Base-by-base conservation (phyloP, 2,113 vertebrate species). In the Paracyprichromis sp. region DNA sequence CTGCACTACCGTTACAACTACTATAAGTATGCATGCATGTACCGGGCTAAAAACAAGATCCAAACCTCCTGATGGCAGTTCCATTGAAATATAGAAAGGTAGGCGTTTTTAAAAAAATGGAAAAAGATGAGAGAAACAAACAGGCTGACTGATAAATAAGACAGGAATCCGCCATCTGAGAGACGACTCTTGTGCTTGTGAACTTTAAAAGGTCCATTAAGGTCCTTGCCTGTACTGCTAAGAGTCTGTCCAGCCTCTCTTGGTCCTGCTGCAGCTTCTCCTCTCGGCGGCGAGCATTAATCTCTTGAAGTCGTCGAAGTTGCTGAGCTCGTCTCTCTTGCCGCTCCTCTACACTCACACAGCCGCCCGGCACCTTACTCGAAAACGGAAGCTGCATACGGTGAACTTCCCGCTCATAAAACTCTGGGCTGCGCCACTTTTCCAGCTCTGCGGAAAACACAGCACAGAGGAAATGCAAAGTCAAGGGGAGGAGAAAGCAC, bases 381-480 rank as follows among this genome's bases (percentile, higher is more conserved):
- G 98, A 97, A 87, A 98, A 99, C 0, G 99, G 98, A 61, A 99
- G 97, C 95, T 99, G 99, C 96, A 99, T 98, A 52, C 98, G 98
- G 92, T 99, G 98, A 80, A 99, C 97, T 1, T 99, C 97, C 76
- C 92, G 92, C 94, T 99, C 97, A 0, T 99, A 99, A 92, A 99
- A 99, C 81, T 97, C 97, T 1, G 97, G 97, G 63, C 97, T 98
- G 53, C 95, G 94, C 99, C 99, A 99, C 92, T 98, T 98, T 90
- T 98, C 97, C 52, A 99, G 94, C 92, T 99, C 98, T 99, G 66
- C 1, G 10, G 13, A 56, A 31, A 88, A 45, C 8, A 31, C 2
- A 79, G 12, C 6, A 82, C 5, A 13, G 7, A 56, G 9, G 6
- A 61, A 79, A 85, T 10, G 34, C 21, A 83, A 83, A 24, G 7